Evolutionary conservation across 2,113 vertebrate genomes (phyloP).

Genomic region (Crotophaga sulcirostris): DNA sequence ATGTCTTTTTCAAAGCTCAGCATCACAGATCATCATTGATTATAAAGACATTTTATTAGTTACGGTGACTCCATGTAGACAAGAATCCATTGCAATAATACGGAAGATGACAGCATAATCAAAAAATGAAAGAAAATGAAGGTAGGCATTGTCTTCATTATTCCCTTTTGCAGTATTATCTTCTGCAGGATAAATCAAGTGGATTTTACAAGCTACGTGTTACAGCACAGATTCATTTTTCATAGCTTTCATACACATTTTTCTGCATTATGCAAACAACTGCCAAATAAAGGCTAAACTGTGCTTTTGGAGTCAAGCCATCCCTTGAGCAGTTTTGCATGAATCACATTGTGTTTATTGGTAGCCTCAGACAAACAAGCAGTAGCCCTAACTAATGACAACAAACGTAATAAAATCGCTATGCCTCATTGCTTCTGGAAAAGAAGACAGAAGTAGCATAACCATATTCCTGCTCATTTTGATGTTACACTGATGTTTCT

Average conservation of each 20-base stretch:
- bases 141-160: constrained; percentile 30
- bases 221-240: constrained; percentile 55
- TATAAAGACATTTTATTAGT: constrained; percentile 33
- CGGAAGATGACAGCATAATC: constrained; percentile 17
- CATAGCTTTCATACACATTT: constrained; percentile 49
- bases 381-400: constrained; percentile 50
- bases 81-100: background rate
- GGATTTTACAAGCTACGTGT: constrained; percentile 44
- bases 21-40: background rate
- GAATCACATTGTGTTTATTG: constrained; percentile 24
- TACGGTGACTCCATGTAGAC: background rate
- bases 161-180: constrained; percentile 11
- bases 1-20: background rate
- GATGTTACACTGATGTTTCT: background rate
- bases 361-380: constrained; percentile 43
- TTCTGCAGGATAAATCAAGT: constrained; percentile 39
- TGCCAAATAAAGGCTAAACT: constrained; percentile 58
- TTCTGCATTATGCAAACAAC: constrained; percentile 55
- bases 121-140: constrained; percentile 41
- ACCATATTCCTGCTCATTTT: background rate
- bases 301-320: constrained; percentile 22
- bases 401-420: background rate
- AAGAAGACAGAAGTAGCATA: background rate
- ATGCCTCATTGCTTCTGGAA: background rate
- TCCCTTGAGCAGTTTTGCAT: constrained; percentile 1